phyloP scores from a whole-genome alignment of 2,888 invertebrate genomes.

The Geotrupes spiniger region DNA sequence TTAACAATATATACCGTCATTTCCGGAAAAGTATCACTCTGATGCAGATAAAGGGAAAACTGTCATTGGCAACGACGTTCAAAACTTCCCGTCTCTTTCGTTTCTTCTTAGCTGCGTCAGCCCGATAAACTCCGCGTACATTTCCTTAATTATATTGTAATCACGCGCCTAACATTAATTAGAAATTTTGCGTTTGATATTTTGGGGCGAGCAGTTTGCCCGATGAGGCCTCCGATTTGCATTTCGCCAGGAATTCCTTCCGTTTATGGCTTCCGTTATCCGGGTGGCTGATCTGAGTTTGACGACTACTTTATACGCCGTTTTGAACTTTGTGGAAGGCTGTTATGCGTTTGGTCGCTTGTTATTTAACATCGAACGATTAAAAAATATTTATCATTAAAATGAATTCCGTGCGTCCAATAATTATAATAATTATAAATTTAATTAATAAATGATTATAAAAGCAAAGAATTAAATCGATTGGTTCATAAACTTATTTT shows the following conservation, averaged over 20 bases:
- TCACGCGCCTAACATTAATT: slow-evolving; percentile 36
- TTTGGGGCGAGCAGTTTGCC: slow-evolving; percentile 6
- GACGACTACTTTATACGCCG: slow-evolving; percentile 27
- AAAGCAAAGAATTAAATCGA: too few species aligned
- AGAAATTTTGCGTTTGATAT: slow-evolving; percentile 21
- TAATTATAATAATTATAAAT: too few species aligned
- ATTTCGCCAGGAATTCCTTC: slow-evolving; percentile 28
- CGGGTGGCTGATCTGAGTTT: slow-evolving; percentile 35
- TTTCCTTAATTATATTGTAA: slow-evolving; percentile 36
- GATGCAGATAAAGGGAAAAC: background rate
- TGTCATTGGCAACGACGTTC: background rate
- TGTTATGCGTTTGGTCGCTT: too few species aligned
- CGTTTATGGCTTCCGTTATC: slow-evolving; percentile 32
- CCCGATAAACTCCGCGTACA: slow-evolving; percentile 3
- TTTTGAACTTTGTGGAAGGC: too few species aligned
- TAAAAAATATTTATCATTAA: too few species aligned
- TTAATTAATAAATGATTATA: too few species aligned
- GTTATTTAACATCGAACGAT: too few species aligned
- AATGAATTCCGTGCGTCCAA: too few species aligned
- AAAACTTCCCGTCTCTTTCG: slow-evolving; percentile 4
- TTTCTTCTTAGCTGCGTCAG: background rate
- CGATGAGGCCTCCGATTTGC: slow-evolving; percentile 27
- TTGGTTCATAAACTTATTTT: too few species aligned
- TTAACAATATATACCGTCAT: slow-evolving; percentile 7
- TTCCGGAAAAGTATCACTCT: too few species aligned